Evolutionary conservation across 2,888 invertebrate genomes (phyloP), one percentile per base, ranked within the genome.

Genomic region (Lasioglossum zephyrum): DNA sequence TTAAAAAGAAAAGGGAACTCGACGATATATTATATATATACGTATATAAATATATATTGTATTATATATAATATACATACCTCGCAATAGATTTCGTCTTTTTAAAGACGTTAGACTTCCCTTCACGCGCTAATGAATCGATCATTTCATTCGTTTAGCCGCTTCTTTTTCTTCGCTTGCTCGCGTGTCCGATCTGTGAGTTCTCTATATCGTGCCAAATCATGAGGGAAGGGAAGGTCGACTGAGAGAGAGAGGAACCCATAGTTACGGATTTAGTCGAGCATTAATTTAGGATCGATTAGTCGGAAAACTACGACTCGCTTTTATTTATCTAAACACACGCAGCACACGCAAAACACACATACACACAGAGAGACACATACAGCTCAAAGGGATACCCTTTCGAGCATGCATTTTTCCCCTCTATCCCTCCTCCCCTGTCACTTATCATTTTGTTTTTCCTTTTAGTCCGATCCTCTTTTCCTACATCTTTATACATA

Each of bases 191-290:
- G 85, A 91, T 84, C 91, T 91, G 91, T 91, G 91, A 91, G 86
- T 91, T 91, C 91, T 91, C 77, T 91, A 49, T 86, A 88, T 85
- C 83, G 91, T 91, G 91, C 91, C 91, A 91, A 91, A 89, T 89
- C 87, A 82, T 77, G 85, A 79, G 86, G 77, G 72, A 86, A 79
- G 80, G 81, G 78, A 88, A 73, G 73, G 80, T 79, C 72, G 72
- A 79, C 74, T 70, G 69, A 78, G 78, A 70, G 70, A 41, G 41
- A 41, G 41, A 70, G 39, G 9, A 39, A 69, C 69, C 69, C 77
- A 73, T 82, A 79, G 84, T 69, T 75, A n/a, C 57, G 75, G 76
- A 74, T 73, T 66, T 57, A 77, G 73, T 39, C 73, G 77, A 74
- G 70, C 69, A 57, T 82, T 88, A 53, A 26, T 36, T 53, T 84